A percentile compares a stretch with the other conserved stretches of the same genome.
Evolutionary conservation across 2,113 vertebrate genomes (phyloP).

Genomic region (Barnardius zonarius): DNA sequence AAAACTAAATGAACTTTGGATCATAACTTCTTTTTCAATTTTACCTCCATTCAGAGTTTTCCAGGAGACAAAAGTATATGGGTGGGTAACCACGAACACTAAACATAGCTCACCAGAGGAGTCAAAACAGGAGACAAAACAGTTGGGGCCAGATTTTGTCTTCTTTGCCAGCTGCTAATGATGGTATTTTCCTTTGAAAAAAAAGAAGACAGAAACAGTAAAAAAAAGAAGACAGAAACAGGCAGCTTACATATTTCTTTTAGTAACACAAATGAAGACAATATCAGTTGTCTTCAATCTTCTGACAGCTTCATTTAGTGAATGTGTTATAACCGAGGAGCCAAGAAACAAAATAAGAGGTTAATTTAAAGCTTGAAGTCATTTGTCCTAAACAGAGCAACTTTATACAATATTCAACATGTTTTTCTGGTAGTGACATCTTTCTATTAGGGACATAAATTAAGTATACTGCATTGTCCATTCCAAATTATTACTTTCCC

Average conservation of each 20-base stretch:
- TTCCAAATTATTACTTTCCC: background rate
- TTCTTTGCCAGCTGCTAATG: background rate
- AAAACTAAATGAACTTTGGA: background rate
- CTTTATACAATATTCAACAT: background rate
- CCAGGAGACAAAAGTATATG: background rate
- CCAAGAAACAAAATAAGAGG: background rate
- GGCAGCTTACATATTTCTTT: background rate
- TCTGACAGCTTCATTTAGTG: background rate
- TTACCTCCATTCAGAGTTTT: background rate
- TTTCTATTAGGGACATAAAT: background rate
- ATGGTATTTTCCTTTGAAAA: background rate
- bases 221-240: background rate
- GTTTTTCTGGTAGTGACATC: background rate
- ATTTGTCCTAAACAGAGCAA: background rate
- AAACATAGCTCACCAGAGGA: background rate
- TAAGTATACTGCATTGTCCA: background rate
- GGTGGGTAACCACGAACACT: background rate
- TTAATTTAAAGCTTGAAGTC: background rate
- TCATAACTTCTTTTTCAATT: background rate
- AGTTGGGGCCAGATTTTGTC: background rate
- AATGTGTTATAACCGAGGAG: background rate
- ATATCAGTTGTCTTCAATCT: background rate
- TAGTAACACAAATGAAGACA: background rate
- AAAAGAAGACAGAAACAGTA: background rate
- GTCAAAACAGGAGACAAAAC: background rate